phyloP scores from a whole-genome alignment of 2,113 vertebrate genomes.

The Chelonoidis abingdonii region DNA sequence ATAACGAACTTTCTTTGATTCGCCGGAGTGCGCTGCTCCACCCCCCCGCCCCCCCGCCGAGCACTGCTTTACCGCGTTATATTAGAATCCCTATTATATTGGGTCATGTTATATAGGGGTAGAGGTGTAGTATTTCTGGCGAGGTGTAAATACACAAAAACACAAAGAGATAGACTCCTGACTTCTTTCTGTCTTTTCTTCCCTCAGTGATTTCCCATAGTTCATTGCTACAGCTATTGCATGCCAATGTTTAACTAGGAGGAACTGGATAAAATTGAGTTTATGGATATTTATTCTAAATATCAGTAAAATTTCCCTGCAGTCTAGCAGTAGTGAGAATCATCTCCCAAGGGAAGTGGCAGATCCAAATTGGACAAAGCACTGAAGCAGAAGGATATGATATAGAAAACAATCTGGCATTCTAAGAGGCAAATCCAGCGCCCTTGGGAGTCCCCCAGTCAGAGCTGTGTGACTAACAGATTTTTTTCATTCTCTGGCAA shows the following conservation, averaged over 20 bases:
- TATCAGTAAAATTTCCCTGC: background rate
- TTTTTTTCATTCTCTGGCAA: background rate
- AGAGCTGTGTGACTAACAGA: too few species aligned
- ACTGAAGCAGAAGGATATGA: background rate
- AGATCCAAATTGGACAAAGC: background rate
- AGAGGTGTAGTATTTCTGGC: background rate
- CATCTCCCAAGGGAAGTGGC: background rate
- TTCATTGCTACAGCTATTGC: accelerated
- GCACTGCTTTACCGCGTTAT: too few species aligned
- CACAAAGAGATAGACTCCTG: background rate
- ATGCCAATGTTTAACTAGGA: background rate
- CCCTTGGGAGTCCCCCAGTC: background rate
- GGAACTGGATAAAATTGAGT: background rate
- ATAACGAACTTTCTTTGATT: too few species aligned
- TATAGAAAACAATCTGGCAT: background rate
- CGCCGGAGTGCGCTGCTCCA: too few species aligned
- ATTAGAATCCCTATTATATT: too few species aligned
- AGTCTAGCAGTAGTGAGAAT: background rate
- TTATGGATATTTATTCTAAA: background rate
- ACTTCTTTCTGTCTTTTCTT: constrained; percentile 13
- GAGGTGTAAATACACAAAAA: background rate
- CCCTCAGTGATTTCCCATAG: background rate
- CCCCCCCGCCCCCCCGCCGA: too few species aligned
- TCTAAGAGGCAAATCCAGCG: background rate
- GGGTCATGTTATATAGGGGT: too few species aligned